phyloP scores from a whole-genome alignment of 2,113 vertebrate genomes.

The Ranitomeya imitator region DNA sequence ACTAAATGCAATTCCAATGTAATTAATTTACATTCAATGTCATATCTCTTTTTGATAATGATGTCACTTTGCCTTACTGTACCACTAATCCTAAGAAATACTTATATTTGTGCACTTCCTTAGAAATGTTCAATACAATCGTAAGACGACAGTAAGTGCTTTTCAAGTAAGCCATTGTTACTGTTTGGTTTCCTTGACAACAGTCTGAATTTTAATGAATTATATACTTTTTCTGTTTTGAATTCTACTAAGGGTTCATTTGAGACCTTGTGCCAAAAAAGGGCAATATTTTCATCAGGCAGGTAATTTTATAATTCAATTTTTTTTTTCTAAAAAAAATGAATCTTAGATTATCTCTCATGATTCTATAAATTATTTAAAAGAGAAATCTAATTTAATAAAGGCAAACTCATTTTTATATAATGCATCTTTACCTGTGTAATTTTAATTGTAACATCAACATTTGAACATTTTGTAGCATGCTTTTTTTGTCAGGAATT shows the following conservation, averaged over 20 bases:
- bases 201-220: background rate
- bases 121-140: conserved; percentile 16
- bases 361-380: background rate
- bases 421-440: too few relatives aligned
- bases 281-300: background rate
- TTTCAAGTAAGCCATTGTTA: conserved; percentile 11
- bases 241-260: background rate
- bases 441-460: too few relatives aligned
- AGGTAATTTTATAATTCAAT: background rate
- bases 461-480: too few relatives aligned
- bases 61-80: background rate
- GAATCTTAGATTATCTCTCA: background rate
- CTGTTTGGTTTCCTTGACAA: conserved; percentile 5
- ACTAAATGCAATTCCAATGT: background rate
- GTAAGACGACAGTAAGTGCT: conserved; percentile 20
- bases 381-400: background rate
- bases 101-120: conserved; percentile 6
- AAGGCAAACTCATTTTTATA: background rate
- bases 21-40: background rate
- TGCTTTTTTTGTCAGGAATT: too few relatives aligned
- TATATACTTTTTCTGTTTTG: conserved; percentile 6
- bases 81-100: background rate
- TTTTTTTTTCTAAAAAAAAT: background rate
- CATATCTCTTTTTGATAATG: background rate
- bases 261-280: background rate